A percentile compares a stretch with the other conserved stretches of the same genome.
phyloP scores from a whole-genome alignment of 1,140 invertebrate species.

The Nephila pilipes region DNA sequence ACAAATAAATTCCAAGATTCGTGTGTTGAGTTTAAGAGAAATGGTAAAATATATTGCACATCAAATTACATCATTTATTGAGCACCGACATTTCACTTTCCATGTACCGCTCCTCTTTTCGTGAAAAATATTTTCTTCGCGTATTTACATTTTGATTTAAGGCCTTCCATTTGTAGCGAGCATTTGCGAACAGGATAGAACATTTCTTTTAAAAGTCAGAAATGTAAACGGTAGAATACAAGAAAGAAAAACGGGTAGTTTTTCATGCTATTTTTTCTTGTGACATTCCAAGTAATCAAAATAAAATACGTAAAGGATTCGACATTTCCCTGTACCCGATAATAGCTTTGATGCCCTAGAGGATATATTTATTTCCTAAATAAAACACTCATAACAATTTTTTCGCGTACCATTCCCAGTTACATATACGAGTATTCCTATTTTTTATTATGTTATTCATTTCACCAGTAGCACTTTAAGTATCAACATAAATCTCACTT shows the following conservation, averaged over 20 bases:
- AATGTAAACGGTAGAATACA: neutral
- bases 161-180: neutral
- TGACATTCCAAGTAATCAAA: conserved; percentile 53
- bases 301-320: conserved; percentile 48
- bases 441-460: conserved; percentile 37
- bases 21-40: neutral
- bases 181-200: neutral
- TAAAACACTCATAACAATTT: conserved; percentile 64
- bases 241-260: neutral
- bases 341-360: conserved; percentile 1
- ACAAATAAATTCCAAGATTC: too few relatives aligned
- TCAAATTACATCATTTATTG: conserved; percentile 27
- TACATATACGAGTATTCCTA: conserved; percentile 4
- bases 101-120: neutral
- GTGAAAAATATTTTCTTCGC: neutral
- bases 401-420: conserved; percentile 12
- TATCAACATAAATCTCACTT: neutral
- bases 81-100: neutral
- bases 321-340: conserved; percentile 19
- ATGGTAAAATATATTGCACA: conserved; percentile 26
- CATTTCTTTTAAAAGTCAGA: conserved; percentile 11
- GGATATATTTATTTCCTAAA: conserved; percentile 61
- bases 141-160: conserved; percentile 34
- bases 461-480: conserved; percentile 2
- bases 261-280: neutral